phyloP scores from a whole-genome alignment of 2,888 invertebrate species.

The Teinopalpus imperialis region DNA sequence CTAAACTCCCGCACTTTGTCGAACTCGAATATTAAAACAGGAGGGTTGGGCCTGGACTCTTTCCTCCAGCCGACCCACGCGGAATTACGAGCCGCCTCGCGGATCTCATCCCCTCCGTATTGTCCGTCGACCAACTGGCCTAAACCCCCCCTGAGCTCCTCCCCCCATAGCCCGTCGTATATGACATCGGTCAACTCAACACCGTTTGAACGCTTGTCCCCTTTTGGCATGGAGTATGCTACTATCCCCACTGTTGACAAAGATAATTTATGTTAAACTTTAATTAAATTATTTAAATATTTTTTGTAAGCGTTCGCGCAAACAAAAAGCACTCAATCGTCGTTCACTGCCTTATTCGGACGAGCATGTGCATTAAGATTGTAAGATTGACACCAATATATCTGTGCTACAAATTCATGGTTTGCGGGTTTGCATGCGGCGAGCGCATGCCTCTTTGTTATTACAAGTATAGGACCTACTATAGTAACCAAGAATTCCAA shows the following conservation, averaged over 20 bases:
- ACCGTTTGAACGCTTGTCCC: slow-evolving; percentile 89
- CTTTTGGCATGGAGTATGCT: slow-evolving; percentile 94
- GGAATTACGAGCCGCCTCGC: slow-evolving; percentile 82
- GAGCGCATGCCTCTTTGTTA: no score
- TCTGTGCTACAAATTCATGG: no score
- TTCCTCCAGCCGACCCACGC: slow-evolving; percentile 97
- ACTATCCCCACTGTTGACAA: slow-evolving; percentile 87
- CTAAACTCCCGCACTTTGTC: slow-evolving; percentile 94
- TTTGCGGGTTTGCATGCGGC: no score
- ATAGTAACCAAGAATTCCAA: no score
- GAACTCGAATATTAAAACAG: slow-evolving; percentile 90
- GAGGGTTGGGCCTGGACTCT: slow-evolving; percentile 84
- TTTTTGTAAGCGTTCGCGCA: no score
- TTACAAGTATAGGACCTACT: no score
- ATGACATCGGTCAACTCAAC: slow-evolving; percentile 92
- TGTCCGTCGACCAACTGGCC: slow-evolving; percentile 93
- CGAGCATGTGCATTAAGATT: no score
- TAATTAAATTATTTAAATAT: no score
- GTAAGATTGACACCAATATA: no score
- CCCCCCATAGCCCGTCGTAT: slow-evolving; percentile 93
- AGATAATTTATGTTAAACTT: no score
- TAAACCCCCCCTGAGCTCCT: slow-evolving; percentile 88
- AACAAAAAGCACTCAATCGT: no score
- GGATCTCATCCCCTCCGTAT: slow-evolving; percentile 86
- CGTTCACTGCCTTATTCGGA: no score